Percentiles rank a stretch among this genome's conserved stretches.
Evolutionary conservation across 2,888 invertebrate genomes (phyloP).

Genomic region (Chaitophorus viminalis): DNA sequence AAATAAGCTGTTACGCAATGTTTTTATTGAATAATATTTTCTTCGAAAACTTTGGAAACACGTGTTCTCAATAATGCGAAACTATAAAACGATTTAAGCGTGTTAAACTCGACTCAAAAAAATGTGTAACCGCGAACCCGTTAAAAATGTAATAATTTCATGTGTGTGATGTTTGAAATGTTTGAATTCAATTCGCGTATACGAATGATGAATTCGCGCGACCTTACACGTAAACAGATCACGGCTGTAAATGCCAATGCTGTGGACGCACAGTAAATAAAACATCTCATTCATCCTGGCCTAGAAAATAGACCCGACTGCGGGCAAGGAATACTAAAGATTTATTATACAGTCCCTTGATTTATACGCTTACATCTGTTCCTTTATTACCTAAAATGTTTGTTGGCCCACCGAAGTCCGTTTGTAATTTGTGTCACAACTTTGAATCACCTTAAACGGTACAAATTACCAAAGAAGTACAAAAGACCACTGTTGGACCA

Average conservation of each 20-base stretch:
- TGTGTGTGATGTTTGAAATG: neutral
- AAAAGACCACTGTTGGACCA: neutral
- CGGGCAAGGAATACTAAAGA: neutral
- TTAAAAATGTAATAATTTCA: no score
- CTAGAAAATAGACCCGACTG: neutral
- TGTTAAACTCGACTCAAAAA: no score
- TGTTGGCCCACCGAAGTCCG: neutral
- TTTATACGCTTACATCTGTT: conserved; percentile 28
- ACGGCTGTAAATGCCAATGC: neutral
- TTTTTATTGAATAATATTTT: no score
- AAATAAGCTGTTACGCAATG: no score
- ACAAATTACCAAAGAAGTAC: neutral
- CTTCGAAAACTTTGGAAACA: no score
- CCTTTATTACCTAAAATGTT: conserved; percentile 16
- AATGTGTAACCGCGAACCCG: no score
- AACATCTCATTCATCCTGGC: neutral
- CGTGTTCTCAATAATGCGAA: no score
- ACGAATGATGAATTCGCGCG: neutral
- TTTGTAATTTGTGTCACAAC: conserved; percentile 24
- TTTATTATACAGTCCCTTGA: conserved; percentile 15
- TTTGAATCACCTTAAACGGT: neutral
- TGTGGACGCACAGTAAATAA: neutral
- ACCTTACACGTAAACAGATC: neutral
- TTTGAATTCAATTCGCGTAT: neutral
- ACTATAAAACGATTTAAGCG: no score